Evolutionary conservation across 2,113 vertebrate species (phyloP).

Genomic region (Sylvilagus bachmani): DNA sequence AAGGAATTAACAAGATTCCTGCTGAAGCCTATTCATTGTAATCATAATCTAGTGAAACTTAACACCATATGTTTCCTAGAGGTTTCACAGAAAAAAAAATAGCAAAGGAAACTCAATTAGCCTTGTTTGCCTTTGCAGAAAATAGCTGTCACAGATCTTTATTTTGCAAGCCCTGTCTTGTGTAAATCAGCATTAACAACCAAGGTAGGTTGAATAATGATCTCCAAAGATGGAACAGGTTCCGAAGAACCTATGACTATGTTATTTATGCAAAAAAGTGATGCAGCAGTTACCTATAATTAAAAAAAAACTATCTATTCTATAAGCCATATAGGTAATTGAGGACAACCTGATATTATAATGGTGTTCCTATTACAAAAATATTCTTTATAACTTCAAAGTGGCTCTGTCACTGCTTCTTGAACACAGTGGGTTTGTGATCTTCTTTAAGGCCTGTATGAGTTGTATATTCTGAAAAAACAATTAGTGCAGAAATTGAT

Average conservation of each 20-base stretch:
- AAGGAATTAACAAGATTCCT: background rate
- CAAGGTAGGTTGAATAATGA: background rate
- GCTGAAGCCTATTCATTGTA: background rate
- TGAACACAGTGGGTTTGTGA: background rate
- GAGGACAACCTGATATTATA: background rate
- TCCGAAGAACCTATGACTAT: background rate
- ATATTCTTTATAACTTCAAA: background rate
- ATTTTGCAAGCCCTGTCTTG: constrained; percentile 3
- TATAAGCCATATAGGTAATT: background rate
- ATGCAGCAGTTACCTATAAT: background rate
- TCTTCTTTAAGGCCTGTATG: background rate
- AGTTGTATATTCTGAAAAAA: background rate
- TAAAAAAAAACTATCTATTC: background rate
- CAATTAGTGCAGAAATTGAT: background rate
- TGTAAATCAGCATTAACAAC: background rate
- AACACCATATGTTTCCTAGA: background rate
- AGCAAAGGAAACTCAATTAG: background rate
- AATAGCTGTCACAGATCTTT: constrained; percentile 1
- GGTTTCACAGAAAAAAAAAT: background rate
- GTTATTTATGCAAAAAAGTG: background rate
- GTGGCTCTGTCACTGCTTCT: background rate
- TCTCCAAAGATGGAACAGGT: background rate
- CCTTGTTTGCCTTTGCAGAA: constrained; percentile 1
- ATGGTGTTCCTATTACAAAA: background rate
- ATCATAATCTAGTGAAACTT: background rate